Evolutionary conservation across 2,797 vertebrate genomes (phyloP), one percentile per base, ranked within the genome.

Genomic region (Neosalanx taihuensis): DNA sequence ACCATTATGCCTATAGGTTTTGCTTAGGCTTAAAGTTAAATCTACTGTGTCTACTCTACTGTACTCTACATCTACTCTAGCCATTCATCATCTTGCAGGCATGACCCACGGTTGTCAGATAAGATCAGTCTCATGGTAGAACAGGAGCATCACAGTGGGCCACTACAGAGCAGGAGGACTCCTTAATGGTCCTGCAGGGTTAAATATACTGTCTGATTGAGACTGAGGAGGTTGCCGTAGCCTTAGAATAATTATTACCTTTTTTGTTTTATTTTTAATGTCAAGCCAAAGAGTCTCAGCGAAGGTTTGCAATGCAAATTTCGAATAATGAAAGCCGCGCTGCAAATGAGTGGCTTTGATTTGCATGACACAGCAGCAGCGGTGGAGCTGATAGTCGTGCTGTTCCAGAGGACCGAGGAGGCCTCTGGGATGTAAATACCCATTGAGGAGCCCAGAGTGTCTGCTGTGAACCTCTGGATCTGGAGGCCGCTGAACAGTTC

Each of bases 321-420:
- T 60, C 13, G 67, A 23, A n/a, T 12, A 37, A 20, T 20, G 31
- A 68, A 51, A 31, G 49, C 15, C 4, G 51, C 13, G 29, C 49
- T 66, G 13, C 18, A n/a, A 49, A 51, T 53, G 46, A 12, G 37
- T 51, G 41, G 17, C 26, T 4, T n/a, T 7, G 26, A 68, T 72
- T 64, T 67, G 37, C 64, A 74, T 74, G 35, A 74, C 33, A 59
- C 46, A 56, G 30, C 23, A 33, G n/a, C 17, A n/a, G 41, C 41
- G 4, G n/a, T 31, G 26, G 37, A 23, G 6, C 23, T 46, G 33
- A 67, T 68, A 41, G 64, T 56, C 58, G 5, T 37, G 56, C 37
- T 26, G 18, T 51, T 56, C 6, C 46, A 4, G 20, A 20, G 41
- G 41, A 46, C 41, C 41, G 12, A 13, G 9, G 41, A 12, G 6